phyloP scores from a whole-genome alignment of 2,888 invertebrate genomes.

The Thysanoteuthis rhombus region DNA sequence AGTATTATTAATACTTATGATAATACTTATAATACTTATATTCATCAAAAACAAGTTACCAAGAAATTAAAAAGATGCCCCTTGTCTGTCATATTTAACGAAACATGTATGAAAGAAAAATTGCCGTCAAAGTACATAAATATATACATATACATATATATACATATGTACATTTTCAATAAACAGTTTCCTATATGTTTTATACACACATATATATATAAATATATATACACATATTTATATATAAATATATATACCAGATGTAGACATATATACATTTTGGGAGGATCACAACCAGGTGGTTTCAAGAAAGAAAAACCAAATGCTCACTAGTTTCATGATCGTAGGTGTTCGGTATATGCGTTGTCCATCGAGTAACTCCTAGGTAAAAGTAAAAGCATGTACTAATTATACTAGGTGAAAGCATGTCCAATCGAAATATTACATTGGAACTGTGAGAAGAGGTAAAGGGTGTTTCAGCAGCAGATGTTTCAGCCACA shows the following conservation, averaged over 20 bases:
- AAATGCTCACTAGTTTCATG: not conserved
- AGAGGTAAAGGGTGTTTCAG: no score
- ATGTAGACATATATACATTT: not conserved
- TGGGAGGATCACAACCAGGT: not conserved
- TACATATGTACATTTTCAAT: not conserved
- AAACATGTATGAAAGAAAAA: no score
- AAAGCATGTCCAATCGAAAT: not conserved
- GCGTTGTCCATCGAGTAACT: not conserved
- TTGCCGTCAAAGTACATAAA: no score
- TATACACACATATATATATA: not conserved
- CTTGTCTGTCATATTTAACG: no score
- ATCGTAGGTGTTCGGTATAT: not conserved
- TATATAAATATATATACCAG: not conserved
- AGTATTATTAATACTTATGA: no score
- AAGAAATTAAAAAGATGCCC: no score
- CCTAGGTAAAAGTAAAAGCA: constrained; percentile 12
- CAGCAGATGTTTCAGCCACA: no score
- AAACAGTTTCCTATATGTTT: no score
- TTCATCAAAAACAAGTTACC: no score
- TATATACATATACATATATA: not conserved
- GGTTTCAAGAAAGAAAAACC: not conserved
- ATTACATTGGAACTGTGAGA: not conserved
- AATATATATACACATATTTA: not conserved
- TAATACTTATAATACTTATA: no score
- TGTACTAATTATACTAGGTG: not conserved